Evolutionary conservation across 2,113 vertebrate genomes (phyloP), one percentile per base, ranked within the genome.

Genomic region (Glaucidium brasilianum): DNA sequence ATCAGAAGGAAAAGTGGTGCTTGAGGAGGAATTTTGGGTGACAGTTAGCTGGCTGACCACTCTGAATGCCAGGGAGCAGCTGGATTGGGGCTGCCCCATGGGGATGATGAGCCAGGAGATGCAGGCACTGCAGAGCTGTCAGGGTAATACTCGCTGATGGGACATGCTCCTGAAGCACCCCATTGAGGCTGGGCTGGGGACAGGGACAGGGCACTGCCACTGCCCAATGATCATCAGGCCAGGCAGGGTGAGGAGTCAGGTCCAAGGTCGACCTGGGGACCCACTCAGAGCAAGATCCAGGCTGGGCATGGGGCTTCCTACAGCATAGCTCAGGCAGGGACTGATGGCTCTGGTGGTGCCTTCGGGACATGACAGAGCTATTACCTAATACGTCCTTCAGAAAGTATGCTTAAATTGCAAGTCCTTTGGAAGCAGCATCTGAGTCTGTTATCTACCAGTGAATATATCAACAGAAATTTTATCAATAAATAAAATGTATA

Each of bases 21-120:
- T 41, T 87, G 50, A 43, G 35, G 15, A 62, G 21, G 32, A 74
- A 47, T 93, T 83, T 49, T 0, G 0, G 12, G 23, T 62, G 37
- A 71, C 30, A 1, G 0, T 2, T 64, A 60, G 12, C 29, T 2
- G 3, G 1, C 15, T 47, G 58, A 50, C 23, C 21, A 26, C 32
- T 43, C 18, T n/a, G 52, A 85, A 37, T 25, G 19, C 5, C 27
- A 43, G 17, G 53, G 15, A 69, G 11, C 25, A 47, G 29, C 15
- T 4, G 5, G 29, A 63, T 12, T 25, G 25, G 13, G 14, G 25
- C 52, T 79, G 67, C 10, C 11, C 17, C 16, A 2, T 0, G 2
- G 5, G 3, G 5, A 71, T 16, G 35, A 35, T 74, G 27, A 47
- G 10, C 23, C 16, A 41, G 35, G 63, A 66, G 6, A 34, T 84